Conservation (phyloP, 2,888 invertebrate genomes). For the Leptura quadrifasciata region DNA sequence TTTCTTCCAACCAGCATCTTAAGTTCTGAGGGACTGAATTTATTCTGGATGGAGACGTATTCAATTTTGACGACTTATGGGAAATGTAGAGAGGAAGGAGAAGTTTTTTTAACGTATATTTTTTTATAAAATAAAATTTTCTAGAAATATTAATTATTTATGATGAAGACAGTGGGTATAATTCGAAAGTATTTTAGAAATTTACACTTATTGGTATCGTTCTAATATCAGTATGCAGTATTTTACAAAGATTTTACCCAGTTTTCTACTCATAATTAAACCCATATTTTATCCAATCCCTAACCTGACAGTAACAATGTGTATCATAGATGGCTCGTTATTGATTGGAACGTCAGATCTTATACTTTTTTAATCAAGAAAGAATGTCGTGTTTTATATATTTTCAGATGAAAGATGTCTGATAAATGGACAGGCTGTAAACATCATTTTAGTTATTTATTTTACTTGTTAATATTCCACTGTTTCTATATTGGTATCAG, state of each 20-base stretch:
- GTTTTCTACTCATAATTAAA: constrained; percentile 5
- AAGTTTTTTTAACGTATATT: no score
- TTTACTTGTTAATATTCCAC: constrained; percentile 56
- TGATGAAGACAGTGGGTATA: no score
- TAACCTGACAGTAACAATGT: background rate
- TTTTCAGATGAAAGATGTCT: constrained; percentile 31
- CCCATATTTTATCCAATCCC: background rate
- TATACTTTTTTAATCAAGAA: constrained; percentile 39
- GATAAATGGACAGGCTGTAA: constrained; percentile 40
- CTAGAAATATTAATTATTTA: no score
- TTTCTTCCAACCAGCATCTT: no score
- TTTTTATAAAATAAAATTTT: no score
- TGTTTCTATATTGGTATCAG: constrained; percentile 57
- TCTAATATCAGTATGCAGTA: background rate
- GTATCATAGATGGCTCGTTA: constrained; percentile 3
- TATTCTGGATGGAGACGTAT: no score
- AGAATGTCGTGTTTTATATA: constrained; percentile 14
- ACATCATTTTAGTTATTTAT: constrained; percentile 53
- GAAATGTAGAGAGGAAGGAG: no score
- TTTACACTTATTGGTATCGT: background rate
- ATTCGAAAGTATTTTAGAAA: no score
- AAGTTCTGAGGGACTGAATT: no score
- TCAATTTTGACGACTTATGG: no score
- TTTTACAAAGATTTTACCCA: background rate
- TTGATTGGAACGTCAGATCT: constrained; percentile 22